phyloP scores from a whole-genome alignment of 2,888 invertebrate species.

The Punctoribates punctum region DNA sequence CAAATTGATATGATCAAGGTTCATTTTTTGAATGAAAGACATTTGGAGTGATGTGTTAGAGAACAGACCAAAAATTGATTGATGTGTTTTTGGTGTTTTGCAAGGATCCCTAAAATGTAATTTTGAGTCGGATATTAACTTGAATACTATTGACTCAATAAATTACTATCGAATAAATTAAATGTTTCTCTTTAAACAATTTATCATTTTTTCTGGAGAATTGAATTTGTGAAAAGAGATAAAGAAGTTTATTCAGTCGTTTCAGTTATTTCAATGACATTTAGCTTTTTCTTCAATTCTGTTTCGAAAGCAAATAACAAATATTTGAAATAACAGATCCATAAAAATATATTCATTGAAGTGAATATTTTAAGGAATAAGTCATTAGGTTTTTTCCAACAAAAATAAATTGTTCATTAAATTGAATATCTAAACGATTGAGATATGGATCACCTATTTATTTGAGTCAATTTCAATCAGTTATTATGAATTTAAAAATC shows the following conservation, averaged over 20 bases:
- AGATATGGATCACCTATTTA: constrained; percentile 35
- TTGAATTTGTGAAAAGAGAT: neutral
- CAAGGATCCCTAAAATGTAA: neutral
- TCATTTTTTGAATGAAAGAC: neutral
- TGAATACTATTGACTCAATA: constrained; percentile 12
- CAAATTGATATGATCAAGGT: too few relatives aligned
- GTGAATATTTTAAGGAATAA: neutral
- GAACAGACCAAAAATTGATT: neutral
- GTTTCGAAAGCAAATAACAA: neutral
- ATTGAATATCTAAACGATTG: neutral
- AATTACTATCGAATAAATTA: constrained; percentile 24
- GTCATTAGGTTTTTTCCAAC: neutral
- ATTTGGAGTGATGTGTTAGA: neutral
- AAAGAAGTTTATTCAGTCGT: constrained; percentile 1
- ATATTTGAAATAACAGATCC: constrained; percentile 1
- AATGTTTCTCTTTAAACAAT: constrained; percentile 10
- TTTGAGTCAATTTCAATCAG: constrained; percentile 10
- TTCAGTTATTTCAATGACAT: neutral
- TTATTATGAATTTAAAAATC: too few relatives aligned
- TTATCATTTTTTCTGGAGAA: constrained; percentile 18
- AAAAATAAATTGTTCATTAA: neutral
- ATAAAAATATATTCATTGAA: neutral
- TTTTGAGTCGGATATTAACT: neutral
- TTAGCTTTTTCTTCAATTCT: neutral
- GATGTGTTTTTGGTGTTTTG: neutral